Conservation (phyloP, 1,140 invertebrate species). For the Drosophila kanapiae region DNA sequence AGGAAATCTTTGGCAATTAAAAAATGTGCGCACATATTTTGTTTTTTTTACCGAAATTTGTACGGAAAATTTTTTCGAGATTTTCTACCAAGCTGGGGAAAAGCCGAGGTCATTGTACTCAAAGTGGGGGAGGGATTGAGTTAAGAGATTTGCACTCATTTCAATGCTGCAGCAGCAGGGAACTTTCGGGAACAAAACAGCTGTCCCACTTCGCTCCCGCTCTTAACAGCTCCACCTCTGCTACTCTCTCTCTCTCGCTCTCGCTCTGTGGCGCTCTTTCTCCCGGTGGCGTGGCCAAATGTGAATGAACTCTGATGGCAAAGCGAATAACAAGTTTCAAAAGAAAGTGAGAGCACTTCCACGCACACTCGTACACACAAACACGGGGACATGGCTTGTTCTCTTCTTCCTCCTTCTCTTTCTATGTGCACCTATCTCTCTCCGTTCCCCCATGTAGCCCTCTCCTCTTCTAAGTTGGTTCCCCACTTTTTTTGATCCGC, state of each 20-base stretch:
- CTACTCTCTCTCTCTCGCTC: slow-evolving; percentile 14
- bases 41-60: slow-evolving; percentile 13
- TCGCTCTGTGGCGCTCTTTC: slow-evolving; percentile 1
- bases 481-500: slow-evolving; percentile 41
- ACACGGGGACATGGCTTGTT: slow-evolving; percentile 22
- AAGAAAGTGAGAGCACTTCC: slow-evolving; percentile 84
- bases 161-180: slow-evolving; percentile 56
- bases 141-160: slow-evolving; percentile 73
- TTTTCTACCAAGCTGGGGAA: slow-evolving; percentile 6
- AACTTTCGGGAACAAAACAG: slow-evolving; percentile 80
- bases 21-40: slow-evolving; percentile 28
- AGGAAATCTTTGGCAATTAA: slow-evolving; percentile 79
- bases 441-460: background rate
- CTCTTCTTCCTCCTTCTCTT: slow-evolving; percentile 14
- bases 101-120: slow-evolving; percentile 69
- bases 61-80: slow-evolving; percentile 5
- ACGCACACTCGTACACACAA: slow-evolving; percentile 30
- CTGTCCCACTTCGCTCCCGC: slow-evolving; percentile 62
- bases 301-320: slow-evolving; percentile 81
- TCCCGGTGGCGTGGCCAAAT: slow-evolving; percentile 58
- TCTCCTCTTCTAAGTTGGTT: slow-evolving; percentile 10
- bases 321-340: slow-evolving; percentile 84
- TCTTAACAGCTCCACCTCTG: slow-evolving; percentile 12
- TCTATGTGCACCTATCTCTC: background rate
- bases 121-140: slow-evolving; percentile 24